Conservation (phyloP, 2,797 vertebrate genomes). For the Pristis pectinata region DNA sequence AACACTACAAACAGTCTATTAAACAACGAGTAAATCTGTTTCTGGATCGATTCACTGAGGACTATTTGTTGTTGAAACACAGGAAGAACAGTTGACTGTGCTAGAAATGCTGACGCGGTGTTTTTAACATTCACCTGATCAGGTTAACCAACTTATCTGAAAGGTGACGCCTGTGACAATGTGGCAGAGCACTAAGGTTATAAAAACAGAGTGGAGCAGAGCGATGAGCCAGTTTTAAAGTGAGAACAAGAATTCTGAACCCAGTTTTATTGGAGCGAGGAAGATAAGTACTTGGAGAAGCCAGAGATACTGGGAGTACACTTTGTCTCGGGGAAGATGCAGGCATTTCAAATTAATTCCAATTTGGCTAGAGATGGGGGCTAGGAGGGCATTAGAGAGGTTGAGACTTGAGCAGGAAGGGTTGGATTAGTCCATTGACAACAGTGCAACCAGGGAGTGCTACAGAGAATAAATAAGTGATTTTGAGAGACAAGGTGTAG, state of each 20-base stretch:
- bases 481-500: neutral
- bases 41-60: neutral
- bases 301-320: neutral
- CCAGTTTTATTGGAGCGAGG: neutral
- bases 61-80: neutral
- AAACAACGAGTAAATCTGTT: neutral
- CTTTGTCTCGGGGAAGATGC: neutral
- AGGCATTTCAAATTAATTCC: neutral
- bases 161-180: neutral
- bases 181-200: neutral
- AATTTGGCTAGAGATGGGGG: neutral
- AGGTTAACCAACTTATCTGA: neutral
- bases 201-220: neutral
- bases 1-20: neutral
- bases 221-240: neutral
- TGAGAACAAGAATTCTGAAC: neutral
- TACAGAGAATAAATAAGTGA: neutral
- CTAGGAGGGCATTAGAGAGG: neutral
- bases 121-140: neutral
- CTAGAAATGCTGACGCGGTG: neutral
- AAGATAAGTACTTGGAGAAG: neutral
- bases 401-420: neutral
- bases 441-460: neutral
- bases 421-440: neutral
- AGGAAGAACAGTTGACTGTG: neutral